Conservation (phyloP, 2,888 invertebrate species). For the Pachycephus smyrnensis region DNA sequence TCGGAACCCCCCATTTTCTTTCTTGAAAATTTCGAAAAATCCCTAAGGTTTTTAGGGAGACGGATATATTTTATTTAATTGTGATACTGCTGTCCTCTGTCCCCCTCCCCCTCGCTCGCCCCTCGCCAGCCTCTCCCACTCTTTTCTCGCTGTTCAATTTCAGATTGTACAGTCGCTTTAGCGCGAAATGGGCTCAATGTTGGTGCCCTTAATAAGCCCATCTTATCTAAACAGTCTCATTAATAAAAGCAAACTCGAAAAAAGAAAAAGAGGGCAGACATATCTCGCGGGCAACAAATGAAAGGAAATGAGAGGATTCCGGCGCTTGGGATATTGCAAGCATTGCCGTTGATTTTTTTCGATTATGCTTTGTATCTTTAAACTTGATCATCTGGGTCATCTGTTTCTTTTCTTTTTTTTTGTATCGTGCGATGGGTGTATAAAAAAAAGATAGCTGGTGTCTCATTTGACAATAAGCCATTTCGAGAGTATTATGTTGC, state of each 20-base stretch:
- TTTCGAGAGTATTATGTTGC: neutral
- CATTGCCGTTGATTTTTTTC: neutral
- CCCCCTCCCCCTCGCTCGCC: neutral
- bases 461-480: neutral
- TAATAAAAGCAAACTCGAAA: conserved; percentile 15
- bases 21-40: neutral
- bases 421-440: neutral
- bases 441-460: neutral
- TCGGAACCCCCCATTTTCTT: neutral
- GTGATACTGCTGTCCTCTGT: neutral
- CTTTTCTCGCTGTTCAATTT: neutral
- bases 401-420: neutral
- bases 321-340: neutral
- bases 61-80: neutral
- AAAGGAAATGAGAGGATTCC: conserved; percentile 12
- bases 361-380: neutral
- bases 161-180: conserved; percentile 3
- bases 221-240: conserved; percentile 20
- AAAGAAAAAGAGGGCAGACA: neutral
- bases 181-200: conserved; percentile 3
- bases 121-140: neutral
- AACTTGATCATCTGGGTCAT: neutral
- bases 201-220: conserved; percentile 9
- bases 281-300: conserved; percentile 2
- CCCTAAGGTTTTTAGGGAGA: neutral